Percentiles rank a stretch among this genome's conserved stretches.
Evolutionary conservation across 2,113 vertebrate species (phyloP).

Genomic region (Crotalus horridus): DNA sequence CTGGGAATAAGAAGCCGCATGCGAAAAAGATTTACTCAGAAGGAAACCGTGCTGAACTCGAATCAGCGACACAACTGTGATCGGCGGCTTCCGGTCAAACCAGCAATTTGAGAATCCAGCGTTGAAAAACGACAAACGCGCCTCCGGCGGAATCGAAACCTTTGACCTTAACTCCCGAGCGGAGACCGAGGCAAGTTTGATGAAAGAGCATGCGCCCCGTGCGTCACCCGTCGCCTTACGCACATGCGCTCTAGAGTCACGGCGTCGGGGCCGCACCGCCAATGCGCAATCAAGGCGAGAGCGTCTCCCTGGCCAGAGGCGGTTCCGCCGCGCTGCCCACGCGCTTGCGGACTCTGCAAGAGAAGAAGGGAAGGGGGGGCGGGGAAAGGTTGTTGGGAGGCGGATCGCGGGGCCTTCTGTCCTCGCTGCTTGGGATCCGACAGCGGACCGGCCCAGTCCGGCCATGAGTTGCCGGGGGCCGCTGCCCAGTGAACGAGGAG

Average conservation of each 20-base stretch:
- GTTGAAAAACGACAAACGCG: too few relatives aligned
- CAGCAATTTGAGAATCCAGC: not conserved
- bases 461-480: slow-evolving; percentile 54
- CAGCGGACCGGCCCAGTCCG: not conserved
- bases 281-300: not conserved
- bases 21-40: not conserved
- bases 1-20: not conserved
- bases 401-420: not conserved
- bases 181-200: fast-evolving
- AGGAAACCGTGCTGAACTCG: not conserved
- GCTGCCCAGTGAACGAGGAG: slow-evolving; percentile 49
- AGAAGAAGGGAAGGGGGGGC: not conserved
- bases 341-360: slow-evolving; percentile 42
- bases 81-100: too few relatives aligned
- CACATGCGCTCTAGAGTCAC: not conserved
- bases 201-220: fast-evolving
- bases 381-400: not conserved
- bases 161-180: not conserved
- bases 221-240: not conserved
- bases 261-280: not conserved
- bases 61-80: too few relatives aligned
- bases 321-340: not conserved
- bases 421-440: not conserved
- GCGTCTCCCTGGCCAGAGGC: not conserved
- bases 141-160: not conserved